Evolutionary conservation across 2,888 invertebrate species (phyloP).

Genomic region (Perizoma flavofasciatum): DNA sequence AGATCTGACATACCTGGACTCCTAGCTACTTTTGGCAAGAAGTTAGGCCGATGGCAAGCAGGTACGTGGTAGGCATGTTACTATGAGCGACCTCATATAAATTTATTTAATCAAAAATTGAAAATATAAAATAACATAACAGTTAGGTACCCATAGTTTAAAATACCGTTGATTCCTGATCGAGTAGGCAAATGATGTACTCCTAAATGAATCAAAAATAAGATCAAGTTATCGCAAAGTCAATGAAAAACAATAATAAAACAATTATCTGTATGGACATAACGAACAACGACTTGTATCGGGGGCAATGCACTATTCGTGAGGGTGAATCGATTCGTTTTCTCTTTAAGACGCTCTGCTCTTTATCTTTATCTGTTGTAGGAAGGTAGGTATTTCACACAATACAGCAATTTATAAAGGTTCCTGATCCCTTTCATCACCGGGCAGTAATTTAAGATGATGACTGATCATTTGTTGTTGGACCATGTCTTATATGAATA

Average conservation of each 20-base stretch:
- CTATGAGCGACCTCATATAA: no score
- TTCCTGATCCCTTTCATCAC: conserved; percentile 42
- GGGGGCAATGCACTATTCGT: conserved; percentile 57
- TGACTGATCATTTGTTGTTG: conserved; percentile 26
- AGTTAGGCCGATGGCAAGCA: no score
- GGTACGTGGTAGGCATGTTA: no score
- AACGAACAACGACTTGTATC: conserved; percentile 52
- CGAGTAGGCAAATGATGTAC: no score
- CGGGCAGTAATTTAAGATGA: conserved; percentile 34
- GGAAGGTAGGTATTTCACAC: conserved; percentile 41
- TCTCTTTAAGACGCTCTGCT: conserved; percentile 60
- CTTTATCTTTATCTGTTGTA: conserved; percentile 50
- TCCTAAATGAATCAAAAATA: conserved; percentile 34
- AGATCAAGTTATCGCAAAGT: conserved; percentile 44
- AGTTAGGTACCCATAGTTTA: no score
- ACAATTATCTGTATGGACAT: conserved; percentile 50
- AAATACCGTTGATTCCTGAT: no score
- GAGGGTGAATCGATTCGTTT: conserved; percentile 61
- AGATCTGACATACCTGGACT: no score
- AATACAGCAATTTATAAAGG: conserved; percentile 51
- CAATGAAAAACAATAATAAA: conserved; percentile 54
- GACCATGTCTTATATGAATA: not conserved
- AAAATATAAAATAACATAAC: no score
- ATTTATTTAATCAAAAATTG: no score
- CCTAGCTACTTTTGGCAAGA: no score